These are phyloP conservation scores for Aurelia coerulea DNA, from an alignment of 30 jellyfish, hydroid and myxozoan species.

Conservation along the genomic window DNA sequence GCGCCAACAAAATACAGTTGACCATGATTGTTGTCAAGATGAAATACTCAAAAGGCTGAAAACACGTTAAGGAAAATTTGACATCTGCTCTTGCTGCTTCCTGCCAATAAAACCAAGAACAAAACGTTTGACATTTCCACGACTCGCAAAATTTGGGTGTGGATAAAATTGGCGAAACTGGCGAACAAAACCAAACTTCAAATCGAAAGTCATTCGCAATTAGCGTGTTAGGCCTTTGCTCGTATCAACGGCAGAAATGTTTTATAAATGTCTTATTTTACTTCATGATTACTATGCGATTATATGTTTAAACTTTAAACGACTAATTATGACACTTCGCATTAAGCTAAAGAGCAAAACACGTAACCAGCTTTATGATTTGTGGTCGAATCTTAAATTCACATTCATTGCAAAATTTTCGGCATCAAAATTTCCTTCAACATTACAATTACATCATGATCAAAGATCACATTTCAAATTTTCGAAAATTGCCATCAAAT, in stretches of 20 bases:
- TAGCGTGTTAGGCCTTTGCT: no score
- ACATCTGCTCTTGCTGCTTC: constrained; percentile 1
- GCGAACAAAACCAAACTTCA: no score
- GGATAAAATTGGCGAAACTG: no score
- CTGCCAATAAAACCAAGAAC: neutral
- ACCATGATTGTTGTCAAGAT: constrained; percentile 89
- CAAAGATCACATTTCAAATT: no score
- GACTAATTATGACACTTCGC: neutral
- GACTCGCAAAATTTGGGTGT: no score
- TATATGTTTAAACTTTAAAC: constrained; percentile 2
- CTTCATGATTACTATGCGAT: neutral
- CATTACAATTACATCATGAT: neutral
- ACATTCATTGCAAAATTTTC: neutral
- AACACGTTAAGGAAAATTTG: constrained; percentile 26
- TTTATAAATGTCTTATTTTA: neutral
- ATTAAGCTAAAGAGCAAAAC: constrained; percentile 4
- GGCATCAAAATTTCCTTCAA: neutral
- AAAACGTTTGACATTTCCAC: neutral
- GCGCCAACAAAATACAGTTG: constrained; percentile 87
- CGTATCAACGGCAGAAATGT: no score
- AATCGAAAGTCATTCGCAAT: no score
- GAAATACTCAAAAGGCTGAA: constrained; percentile 89
- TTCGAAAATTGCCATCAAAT: no score
- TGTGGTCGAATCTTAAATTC: neutral
- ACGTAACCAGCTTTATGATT: neutral